Base-by-base conservation (phyloP, 2,888 invertebrate species). In the Zaprionus bogoriensis region DNA sequence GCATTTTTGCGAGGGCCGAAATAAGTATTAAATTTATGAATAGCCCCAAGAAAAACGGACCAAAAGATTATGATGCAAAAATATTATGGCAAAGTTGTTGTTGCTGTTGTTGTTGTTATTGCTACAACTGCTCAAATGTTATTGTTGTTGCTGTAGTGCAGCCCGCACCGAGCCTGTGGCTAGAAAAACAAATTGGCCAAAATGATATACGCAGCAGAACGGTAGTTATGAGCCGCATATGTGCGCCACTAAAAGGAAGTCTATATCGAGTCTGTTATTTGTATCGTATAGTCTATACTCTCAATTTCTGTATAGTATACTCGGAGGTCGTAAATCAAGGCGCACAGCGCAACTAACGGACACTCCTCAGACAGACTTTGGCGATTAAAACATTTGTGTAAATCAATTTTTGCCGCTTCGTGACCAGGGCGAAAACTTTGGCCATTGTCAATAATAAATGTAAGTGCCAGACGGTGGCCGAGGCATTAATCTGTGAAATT, bases 401-500 rank as follows among this genome's bases (percentile, higher is more conserved):
- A 80, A 84, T 81, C 78, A 81, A 81, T 84, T 84, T 80, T 77
- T 66, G 74, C 51, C 66, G 77, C 55, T 59, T 58, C 60, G 64
- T 64, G 63, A 66, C 52, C 64, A 62, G 45, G 60, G 55, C 57
- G 52, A 74, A 87, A 80, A 81, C 64, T 87, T 80, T 74, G 62
- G 59, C 70, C 82, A 87, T 81, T 80, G 85, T 77, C 78, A 84
- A 84, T 84, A 80, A 87, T 84, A 84, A 84, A 84, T 84, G 75
- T 65, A 64, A 61, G 68, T 72, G 64, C 36, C 39, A 62, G 61
- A 25, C 57, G 45, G 46, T 65, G 59, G 50, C 60, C 77, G 74
- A 72, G 63, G 87, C 79, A 80, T 86, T 86, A 80, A 80, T 86
- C 87, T 80, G 79, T 87, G 78, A 80, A 80, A 80, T 87, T 87